These are phyloP conservation scores for Micrastur ruficollis DNA, from an alignment of 2,797 vertebrate genomes.

Conservation along the genomic window DNA sequence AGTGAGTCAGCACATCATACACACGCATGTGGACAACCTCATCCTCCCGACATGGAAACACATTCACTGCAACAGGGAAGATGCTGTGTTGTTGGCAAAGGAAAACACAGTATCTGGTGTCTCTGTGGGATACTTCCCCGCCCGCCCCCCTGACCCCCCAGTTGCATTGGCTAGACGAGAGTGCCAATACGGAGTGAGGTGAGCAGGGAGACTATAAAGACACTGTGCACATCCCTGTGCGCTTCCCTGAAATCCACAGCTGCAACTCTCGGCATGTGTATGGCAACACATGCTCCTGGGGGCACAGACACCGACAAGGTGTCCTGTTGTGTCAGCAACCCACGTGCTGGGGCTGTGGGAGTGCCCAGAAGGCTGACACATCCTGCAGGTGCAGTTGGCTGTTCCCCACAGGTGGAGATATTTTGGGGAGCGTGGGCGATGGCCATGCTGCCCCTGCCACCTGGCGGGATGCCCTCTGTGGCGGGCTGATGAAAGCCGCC, in stretches of 20 bases:
- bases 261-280: accelerated
- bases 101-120: accelerated
- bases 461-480: not conserved
- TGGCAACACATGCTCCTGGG: not conserved
- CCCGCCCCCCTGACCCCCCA: accelerated
- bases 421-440: not conserved
- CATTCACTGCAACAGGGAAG: accelerated
- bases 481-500: constrained; percentile 59
- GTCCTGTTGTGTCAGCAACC: accelerated
- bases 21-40: accelerated
- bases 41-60: accelerated
- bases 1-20: constrained; percentile 79
- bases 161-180: accelerated
- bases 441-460: not conserved
- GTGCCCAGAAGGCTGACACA: accelerated
- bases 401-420: not conserved
- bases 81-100: accelerated
- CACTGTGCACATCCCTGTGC: accelerated
- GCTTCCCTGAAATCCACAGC: accelerated
- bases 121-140: not conserved
- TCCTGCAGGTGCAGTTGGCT: not conserved
- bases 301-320: accelerated
- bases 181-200: accelerated
- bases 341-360: accelerated
- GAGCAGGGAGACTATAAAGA: accelerated